A percentile compares a stretch with the other conserved stretches of the same genome.
Evolutionary conservation across 2,888 invertebrate species (phyloP).

Genomic region (Epirrhoe tristata): DNA sequence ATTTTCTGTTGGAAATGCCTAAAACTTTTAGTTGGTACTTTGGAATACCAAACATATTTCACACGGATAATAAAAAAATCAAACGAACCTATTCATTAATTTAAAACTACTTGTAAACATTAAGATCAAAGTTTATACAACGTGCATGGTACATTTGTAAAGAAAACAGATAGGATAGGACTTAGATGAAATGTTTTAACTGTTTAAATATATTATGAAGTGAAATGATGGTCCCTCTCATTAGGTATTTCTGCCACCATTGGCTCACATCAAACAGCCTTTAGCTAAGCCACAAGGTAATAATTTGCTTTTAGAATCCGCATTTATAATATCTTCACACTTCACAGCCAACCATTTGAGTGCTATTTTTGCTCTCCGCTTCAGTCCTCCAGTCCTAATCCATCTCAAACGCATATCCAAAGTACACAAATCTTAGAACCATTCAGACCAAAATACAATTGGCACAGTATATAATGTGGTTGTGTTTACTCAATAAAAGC

Average conservation of each 20-base stretch:
- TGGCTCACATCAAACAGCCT: not conserved
- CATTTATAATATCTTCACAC: not conserved
- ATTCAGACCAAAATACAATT: conserved; percentile 61
- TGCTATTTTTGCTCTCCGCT: not conserved
- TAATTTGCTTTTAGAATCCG: not conserved
- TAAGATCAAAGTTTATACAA: not conserved
- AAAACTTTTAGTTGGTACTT: not conserved
- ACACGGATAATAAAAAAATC: not conserved
- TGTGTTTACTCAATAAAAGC: conserved; percentile 55
- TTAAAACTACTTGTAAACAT: not conserved
- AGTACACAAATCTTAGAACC: conserved; percentile 11
- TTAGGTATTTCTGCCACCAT: not conserved
- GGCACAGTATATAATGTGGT: conserved; percentile 58
- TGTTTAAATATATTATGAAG: not conserved
- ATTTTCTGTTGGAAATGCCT: not conserved
- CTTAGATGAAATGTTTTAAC: not conserved
- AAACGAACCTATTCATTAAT: not conserved
- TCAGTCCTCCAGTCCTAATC: conserved; percentile 8
- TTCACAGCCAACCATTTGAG: not conserved
- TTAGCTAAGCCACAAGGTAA: not conserved
- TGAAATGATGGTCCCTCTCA: not conserved
- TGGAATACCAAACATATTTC: not conserved
- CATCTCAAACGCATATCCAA: conserved; percentile 6
- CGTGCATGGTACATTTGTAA: not conserved
- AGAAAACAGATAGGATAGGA: not conserved